Conservation (phyloP, 2,113 vertebrate genomes). For the Empidonax traillii region DNA sequence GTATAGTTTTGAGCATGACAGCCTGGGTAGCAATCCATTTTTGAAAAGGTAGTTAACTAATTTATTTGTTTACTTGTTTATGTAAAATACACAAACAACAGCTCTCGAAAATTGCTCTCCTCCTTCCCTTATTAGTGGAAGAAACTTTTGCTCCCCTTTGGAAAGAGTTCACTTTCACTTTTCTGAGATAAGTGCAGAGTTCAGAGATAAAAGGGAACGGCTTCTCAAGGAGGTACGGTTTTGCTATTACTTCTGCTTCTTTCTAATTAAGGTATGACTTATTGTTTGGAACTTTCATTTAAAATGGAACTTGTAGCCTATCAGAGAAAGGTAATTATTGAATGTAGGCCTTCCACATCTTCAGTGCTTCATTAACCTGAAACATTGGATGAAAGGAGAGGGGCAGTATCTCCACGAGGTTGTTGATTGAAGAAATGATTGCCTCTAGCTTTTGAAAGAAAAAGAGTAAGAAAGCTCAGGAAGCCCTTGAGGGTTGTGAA, state of each 20-base stretch:
- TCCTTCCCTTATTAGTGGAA: neutral
- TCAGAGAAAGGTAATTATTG: constrained; percentile 10
- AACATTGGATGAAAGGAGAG: neutral
- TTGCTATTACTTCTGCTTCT: neutral
- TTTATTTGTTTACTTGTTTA: neutral
- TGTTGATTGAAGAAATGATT: neutral
- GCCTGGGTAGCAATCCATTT: neutral
- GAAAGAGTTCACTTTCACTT: neutral
- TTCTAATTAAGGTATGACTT: constrained; percentile 17
- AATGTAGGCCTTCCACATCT: neutral
- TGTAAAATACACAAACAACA: neutral
- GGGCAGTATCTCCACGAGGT: neutral
- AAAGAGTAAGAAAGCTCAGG: neutral
- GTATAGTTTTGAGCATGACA: neutral
- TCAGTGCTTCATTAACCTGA: constrained; percentile 23
- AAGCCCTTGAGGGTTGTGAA: neutral
- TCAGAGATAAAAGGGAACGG: neutral
- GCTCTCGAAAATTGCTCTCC: neutral
- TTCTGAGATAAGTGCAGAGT: neutral
- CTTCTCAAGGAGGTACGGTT: neutral
- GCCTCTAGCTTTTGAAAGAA: neutral
- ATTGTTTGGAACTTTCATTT: constrained; percentile 19
- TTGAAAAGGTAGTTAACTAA: neutral
- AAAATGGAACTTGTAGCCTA: neutral
- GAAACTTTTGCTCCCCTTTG: neutral